Evolutionary conservation across 2,113 vertebrate species (phyloP).

Genomic region (Gorilla gorilla): DNA sequence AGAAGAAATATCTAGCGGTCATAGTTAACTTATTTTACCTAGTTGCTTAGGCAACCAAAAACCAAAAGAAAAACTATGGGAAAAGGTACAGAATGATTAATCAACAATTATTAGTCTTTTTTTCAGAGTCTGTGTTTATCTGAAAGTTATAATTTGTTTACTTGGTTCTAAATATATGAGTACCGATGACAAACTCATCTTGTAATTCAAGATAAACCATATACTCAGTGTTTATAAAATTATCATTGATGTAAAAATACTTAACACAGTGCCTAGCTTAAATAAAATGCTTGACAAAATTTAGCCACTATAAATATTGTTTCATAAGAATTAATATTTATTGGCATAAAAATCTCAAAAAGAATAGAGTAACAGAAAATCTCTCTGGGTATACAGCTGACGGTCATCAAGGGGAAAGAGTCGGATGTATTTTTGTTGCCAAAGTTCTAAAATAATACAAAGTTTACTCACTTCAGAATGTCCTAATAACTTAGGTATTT

Average conservation of each 20-base stretch:
- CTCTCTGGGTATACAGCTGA: background rate
- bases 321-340: background rate
- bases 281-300: background rate
- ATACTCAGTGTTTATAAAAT: background rate
- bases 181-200: background rate
- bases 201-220: slow-evolving; percentile 12
- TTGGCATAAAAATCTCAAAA: background rate
- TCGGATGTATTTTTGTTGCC: background rate
- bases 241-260: background rate
- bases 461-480: background rate
- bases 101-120: slow-evolving; percentile 64
- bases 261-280: background rate
- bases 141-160: slow-evolving; percentile 30
- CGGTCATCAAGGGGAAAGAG: background rate
- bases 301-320: background rate
- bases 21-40: slow-evolving; percentile 73
- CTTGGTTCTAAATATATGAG: background rate
- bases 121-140: slow-evolving; percentile 52
- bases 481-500: background rate
- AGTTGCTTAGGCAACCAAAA: slow-evolving; percentile 80
- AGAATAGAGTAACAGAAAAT: background rate
- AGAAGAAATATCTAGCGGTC: slow-evolving; percentile 77
- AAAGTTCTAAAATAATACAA: slow-evolving; percentile 4
- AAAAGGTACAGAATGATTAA: slow-evolving; percentile 81
- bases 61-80: slow-evolving; percentile 66